phyloP scores from a whole-genome alignment of 2,113 vertebrate species.

The Pseudopipra pipra region DNA sequence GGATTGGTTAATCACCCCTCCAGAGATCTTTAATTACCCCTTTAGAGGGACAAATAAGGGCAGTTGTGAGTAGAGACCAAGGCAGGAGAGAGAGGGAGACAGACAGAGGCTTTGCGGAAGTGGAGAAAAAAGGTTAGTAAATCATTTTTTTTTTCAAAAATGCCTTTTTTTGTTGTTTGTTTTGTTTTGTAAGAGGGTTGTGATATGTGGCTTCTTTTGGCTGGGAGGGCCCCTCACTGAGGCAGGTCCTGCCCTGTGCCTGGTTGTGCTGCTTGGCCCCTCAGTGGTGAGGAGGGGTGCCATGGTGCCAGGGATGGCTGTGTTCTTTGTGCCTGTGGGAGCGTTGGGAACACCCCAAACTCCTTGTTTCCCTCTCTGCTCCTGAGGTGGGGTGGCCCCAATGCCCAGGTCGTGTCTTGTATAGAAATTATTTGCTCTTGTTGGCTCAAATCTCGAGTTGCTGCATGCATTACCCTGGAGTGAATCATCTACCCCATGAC shows the following conservation, averaged over 20 bases:
- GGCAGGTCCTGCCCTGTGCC: accelerated
- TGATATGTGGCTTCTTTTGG: accelerated
- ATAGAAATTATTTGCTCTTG: not conserved
- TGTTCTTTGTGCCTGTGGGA: not conserved
- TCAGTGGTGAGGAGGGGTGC: too few species aligned
- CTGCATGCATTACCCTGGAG: not conserved
- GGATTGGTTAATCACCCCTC: not conserved
- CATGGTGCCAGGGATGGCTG: accelerated
- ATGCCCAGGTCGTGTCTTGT: accelerated
- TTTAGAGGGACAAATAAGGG: not conserved
- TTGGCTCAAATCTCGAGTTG: not conserved
- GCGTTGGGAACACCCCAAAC: accelerated
- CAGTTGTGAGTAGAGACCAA: accelerated
- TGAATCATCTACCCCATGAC: not conserved
- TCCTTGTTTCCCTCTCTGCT: accelerated
- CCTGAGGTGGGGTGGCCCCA: too few species aligned
- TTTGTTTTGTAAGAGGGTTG: not conserved
- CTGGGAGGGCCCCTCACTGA: accelerated
- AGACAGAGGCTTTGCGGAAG: accelerated
- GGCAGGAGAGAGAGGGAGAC: accelerated
- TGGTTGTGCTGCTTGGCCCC: accelerated
- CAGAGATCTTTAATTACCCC: not conserved
- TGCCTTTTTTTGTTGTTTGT: not conserved
- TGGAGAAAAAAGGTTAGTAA: not conserved
- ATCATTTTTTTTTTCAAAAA: too few species aligned